A percentile compares a stretch with the other conserved stretches of the same genome.
Evolutionary conservation across 2,888 invertebrate genomes (phyloP).

Genomic region (Agelastica alni): DNA sequence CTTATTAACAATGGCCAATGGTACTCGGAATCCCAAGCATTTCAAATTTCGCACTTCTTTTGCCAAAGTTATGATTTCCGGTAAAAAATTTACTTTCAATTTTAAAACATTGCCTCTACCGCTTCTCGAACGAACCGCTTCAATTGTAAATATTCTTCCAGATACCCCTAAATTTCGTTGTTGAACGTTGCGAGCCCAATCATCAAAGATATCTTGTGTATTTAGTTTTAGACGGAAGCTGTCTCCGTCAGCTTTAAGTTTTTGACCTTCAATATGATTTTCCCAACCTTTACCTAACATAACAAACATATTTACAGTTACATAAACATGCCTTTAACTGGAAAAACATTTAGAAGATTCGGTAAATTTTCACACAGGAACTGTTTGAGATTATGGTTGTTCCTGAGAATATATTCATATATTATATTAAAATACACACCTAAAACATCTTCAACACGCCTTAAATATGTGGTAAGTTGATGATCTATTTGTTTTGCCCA

Average conservation of each 20-base stretch:
- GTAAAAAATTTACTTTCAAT: constrained; percentile 91
- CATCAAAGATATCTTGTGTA: constrained; percentile 96
- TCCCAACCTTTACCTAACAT: constrained; percentile 95
- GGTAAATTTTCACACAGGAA: too few species aligned
- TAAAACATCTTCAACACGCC: constrained; percentile 96
- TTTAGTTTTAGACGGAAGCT: constrained; percentile 96
- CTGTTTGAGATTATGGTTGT: too few species aligned
- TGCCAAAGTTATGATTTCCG: constrained; percentile 96
- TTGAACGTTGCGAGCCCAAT: constrained; percentile 95
- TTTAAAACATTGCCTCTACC: constrained; percentile 86
- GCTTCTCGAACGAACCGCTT: constrained; percentile 75
- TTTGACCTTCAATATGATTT: constrained; percentile 97
- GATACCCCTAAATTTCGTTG: constrained; percentile 92
- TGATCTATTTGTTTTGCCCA: constrained; percentile 99
- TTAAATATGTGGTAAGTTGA: constrained; percentile 93
- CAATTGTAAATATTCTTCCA: constrained; percentile 93
- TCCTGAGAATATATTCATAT: too few species aligned
- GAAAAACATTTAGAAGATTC: too few species aligned
- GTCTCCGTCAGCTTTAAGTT: constrained; percentile 95
- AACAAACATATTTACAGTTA: too few species aligned
- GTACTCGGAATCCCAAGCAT: constrained; percentile 94
- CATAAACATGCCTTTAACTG: too few species aligned
- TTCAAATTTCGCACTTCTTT: constrained; percentile 98
- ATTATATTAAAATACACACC: constrained; percentile 62
- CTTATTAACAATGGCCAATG: constrained; percentile 97